Base-by-base conservation (phyloP, 2,113 vertebrate species). In the Australoheros scitulus region DNA sequence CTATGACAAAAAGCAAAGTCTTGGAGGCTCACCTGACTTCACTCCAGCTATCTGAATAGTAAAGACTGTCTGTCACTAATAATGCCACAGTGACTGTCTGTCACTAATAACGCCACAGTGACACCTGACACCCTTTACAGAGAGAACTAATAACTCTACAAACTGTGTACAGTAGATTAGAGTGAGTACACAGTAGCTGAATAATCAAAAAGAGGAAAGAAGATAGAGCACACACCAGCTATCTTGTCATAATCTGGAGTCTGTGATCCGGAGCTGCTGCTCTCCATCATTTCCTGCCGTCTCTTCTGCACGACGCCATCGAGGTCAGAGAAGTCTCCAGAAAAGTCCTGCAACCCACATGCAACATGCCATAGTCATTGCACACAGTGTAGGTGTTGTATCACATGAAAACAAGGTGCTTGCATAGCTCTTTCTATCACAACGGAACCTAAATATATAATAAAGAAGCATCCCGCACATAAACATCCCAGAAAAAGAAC, bases 191-290 rank as follows among this genome's bases (percentile, higher is more conserved):
- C 0, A 55, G 36, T 18, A 43, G 52, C 58, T 64, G 47, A 72
- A 13, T 6, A 55, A 55, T 58, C 4, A 11, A 10, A 43, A 4
- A 13, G 32, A 57, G 13, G 22, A 38, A 72, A 72, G 17, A 32
- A 50, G 26, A 43, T 2, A 50, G 20, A 18, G 18, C 8, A 84
- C 95, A 78, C 80, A 99, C 98, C 97, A 78, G 95, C 92, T 20
- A 97, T 96, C 90, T 97, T 97, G 83, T 98, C 97, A 3, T 96
- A 95, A 87, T 98, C 98, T 5, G 97, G 97, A 11, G 97, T 98
- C 87, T 97, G 98, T 61, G 98, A 98, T 0, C 96, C 97, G 18
- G 97, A 97, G 77, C 97, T 98, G 93, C 97, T 99, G 77, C 96
- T 97, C 80, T 97, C 97, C 93, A 96, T 96, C 95, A 97, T 94